Base-by-base conservation (phyloP, 2,113 vertebrate species). In the Gambusia holbrooki region DNA sequence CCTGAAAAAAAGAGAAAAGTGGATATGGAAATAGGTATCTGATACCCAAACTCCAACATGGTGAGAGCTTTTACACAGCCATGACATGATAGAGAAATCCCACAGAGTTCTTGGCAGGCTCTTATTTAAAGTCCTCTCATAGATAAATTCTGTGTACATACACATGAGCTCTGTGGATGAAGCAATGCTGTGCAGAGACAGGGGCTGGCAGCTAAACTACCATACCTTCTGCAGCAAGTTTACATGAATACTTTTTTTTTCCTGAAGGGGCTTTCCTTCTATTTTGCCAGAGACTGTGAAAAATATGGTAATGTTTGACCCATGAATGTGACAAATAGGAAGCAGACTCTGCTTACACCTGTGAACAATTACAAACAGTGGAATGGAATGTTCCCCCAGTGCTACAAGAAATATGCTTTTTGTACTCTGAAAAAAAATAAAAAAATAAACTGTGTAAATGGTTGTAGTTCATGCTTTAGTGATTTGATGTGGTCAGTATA, bases 321-420 rank as follows among this genome's bases (percentile, higher is more conserved):
- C 76, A 70, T 88, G 87, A 92, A 90, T 88, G 88, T 82, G 90
- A 91, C 85, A 89, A 93, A 93, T 89, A 84, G 79, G 84, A 89
- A 92, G 82, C 81, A 86, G 90, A 80, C 83, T 84, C 73, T 74
- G 68, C 79, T 71, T 84, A 74, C 83, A 92, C 90, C 91, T 89
- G 87, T 78, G 84, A 90, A 88, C 84, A 79, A 93, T 94, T 93
- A 90, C 91, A 90, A 93, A 90, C 86, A 84, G 84, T 58, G 80
- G 83, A 42, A 84, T 81, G 89, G 91, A 92, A 93, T 91, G 89
- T 83, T 76, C 80, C 74, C 81, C 75, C 29, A 15, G 79, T 68
- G 83, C 89, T 88, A 77, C 88, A 76, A 58, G 85, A 88, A 94
- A 92, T 92, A 88, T 85, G 88, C 73, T 80, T 84, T 93, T 91